These are phyloP conservation scores for Charanyca ferruginea DNA, from an alignment of 2,888 invertebrate species.

Conservation along the genomic window DNA sequence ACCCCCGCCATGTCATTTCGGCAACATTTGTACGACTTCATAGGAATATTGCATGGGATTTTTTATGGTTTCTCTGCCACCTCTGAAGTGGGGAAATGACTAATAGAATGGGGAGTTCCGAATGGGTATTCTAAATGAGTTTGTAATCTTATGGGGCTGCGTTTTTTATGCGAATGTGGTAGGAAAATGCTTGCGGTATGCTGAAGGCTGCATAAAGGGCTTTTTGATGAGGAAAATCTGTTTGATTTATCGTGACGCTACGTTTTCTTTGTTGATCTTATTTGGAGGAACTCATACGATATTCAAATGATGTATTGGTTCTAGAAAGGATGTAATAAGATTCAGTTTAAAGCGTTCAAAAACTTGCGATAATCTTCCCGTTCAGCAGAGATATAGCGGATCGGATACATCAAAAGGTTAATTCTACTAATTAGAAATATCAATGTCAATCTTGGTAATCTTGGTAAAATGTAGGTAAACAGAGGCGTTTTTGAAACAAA, in stretches of 20 bases:
- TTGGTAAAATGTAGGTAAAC: no score
- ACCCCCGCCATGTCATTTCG: constrained; percentile 62
- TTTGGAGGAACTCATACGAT: not conserved
- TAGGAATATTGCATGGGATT: constrained; percentile 69
- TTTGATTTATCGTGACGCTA: constrained; percentile 22
- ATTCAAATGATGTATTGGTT: no score
- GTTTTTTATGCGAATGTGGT: constrained; percentile 30
- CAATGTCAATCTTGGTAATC: no score
- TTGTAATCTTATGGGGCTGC: constrained; percentile 57
- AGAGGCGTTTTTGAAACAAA: no score
- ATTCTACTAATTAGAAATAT: no score
- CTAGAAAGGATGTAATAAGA: no score
- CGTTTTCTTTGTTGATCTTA: constrained; percentile 21
- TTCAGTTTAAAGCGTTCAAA: no score
- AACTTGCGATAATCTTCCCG: no score
- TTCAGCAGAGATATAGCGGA: no score
- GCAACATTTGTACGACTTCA: constrained; percentile 67
- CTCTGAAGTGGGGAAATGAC: constrained; percentile 64
- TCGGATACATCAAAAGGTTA: no score
- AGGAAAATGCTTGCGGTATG: constrained; percentile 19
- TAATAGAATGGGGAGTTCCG: constrained; percentile 63
- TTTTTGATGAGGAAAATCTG: constrained; percentile 27
- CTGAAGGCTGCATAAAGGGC: constrained; percentile 12
- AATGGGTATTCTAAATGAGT: constrained; percentile 62
- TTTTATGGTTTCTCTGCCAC: constrained; percentile 71